phyloP scores from a whole-genome alignment of 2,113 vertebrate species.

The Dascyllus trimaculatus region DNA sequence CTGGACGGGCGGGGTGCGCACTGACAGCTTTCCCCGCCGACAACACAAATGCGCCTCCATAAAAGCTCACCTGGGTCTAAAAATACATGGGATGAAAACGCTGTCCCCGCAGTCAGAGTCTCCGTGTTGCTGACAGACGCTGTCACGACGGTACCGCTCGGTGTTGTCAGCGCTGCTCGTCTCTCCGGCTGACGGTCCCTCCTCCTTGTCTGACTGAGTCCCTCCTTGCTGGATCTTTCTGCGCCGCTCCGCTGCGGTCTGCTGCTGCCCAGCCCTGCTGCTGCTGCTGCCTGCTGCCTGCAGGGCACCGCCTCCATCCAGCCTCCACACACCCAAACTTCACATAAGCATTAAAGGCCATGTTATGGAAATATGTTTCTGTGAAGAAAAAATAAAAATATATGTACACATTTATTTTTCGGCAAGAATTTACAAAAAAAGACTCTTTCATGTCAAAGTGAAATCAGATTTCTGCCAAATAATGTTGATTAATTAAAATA shows the following conservation, averaged over 20 bases:
- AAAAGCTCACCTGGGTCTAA: slow-evolving; percentile 78
- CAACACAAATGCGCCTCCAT: slow-evolving; percentile 18
- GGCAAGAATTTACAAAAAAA: too few species aligned
- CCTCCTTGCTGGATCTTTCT: slow-evolving; percentile 62
- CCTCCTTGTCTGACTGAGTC: slow-evolving; percentile 42
- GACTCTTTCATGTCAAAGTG: too few species aligned
- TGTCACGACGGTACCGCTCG: slow-evolving; percentile 51
- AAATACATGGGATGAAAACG: slow-evolving; percentile 64
- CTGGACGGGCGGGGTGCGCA: slow-evolving; percentile 57
- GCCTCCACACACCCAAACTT: background rate
- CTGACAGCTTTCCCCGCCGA: slow-evolving; percentile 39
- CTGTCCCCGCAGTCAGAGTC: slow-evolving; percentile 6
- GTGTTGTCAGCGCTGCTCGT: slow-evolving; percentile 19
- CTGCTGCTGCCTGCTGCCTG: too few species aligned
- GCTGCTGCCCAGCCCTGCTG: slow-evolving; percentile 40
- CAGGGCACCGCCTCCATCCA: slow-evolving; percentile 62
- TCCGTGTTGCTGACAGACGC: slow-evolving; percentile 38
- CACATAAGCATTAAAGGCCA: too few species aligned
- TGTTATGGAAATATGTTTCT: too few species aligned
- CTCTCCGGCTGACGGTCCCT: background rate
- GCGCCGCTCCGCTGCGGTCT: slow-evolving; percentile 48
- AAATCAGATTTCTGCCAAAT: too few species aligned
- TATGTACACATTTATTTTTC: too few species aligned
- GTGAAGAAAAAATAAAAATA: too few species aligned
- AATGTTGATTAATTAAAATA: too few species aligned